These are phyloP conservation scores for Magallana gigas DNA, from an alignment of 1,140 invertebrate species.

Conservation along the genomic window DNA sequence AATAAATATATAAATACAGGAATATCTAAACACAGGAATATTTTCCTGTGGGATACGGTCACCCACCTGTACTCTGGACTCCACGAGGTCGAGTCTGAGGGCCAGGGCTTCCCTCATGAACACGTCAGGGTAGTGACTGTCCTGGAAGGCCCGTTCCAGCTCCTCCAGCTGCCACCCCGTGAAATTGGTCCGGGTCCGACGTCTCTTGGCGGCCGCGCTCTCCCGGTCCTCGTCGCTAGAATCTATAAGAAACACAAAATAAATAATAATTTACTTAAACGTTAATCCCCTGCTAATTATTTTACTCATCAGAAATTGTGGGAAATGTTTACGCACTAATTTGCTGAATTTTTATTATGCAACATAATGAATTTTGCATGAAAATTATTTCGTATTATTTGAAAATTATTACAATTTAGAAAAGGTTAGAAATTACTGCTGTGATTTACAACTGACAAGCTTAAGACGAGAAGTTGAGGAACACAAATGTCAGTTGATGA, in stretches of 20 bases:
- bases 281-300: neutral
- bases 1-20: no score
- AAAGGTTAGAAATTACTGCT: slow-evolving; percentile 10
- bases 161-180: slow-evolving; percentile 99
- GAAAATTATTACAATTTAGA: slow-evolving; percentile 11
- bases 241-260: slow-evolving; percentile 41
- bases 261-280: slow-evolving; percentile 19
- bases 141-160: slow-evolving; percentile 96
- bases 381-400: slow-evolving; percentile 1
- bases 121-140: slow-evolving; percentile 97
- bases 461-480: neutral
- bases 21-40: no score
- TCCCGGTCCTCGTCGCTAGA: slow-evolving; percentile 66
- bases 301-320: slow-evolving; percentile 21
- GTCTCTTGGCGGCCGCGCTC: slow-evolving; percentile 81
- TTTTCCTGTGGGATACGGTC: no score
- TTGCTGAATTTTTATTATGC: neutral
- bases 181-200: slow-evolving; percentile 98
- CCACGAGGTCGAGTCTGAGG: slow-evolving; percentile 96
- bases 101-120: slow-evolving; percentile 98
- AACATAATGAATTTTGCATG: neutral
- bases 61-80: slow-evolving; percentile 93
- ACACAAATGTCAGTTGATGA: slow-evolving; percentile 8
- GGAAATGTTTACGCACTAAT: neutral
- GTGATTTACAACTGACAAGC: slow-evolving; percentile 14